Conservation (phyloP, 2,888 invertebrate genomes). For the Drosophila siamana region DNA sequence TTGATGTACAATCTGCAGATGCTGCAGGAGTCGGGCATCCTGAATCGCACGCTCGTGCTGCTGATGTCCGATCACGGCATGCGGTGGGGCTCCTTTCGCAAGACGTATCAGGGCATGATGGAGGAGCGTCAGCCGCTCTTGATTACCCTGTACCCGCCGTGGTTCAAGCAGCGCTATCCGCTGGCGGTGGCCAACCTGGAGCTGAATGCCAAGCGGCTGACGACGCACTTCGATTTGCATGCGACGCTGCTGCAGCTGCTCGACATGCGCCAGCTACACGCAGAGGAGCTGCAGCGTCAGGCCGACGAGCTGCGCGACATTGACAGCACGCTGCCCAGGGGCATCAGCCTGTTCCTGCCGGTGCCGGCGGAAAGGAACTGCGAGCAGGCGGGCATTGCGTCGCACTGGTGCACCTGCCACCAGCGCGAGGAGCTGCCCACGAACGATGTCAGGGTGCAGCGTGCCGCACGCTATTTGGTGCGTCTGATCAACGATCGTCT, state of each 20-base stretch:
- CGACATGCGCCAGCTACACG: conserved; percentile 86
- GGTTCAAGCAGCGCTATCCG: conserved; percentile 89
- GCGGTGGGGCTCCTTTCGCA: conserved; percentile 92
- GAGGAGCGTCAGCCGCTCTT: conserved; percentile 95
- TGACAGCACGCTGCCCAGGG: conserved; percentile 86
- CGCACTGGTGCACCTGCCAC: conserved; percentile 96
- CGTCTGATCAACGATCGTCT: conserved; percentile 89
- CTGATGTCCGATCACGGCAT: conserved; percentile 96
- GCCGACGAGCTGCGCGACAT: conserved; percentile 63
- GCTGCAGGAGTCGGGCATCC: conserved; percentile 87
- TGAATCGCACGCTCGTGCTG: conserved; percentile 86
- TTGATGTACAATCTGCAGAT: conserved; percentile 67
- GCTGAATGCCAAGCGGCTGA: conserved; percentile 89
- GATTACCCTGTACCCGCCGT: conserved; percentile 90
- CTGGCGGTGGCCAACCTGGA: conserved; percentile 88
- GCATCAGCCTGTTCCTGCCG: conserved; percentile 91
- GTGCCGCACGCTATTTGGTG: conserved; percentile 88
- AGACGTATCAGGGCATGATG: conserved; percentile 93
- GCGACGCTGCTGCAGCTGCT: conserved; percentile 91
- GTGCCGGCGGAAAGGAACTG: conserved; percentile 91
- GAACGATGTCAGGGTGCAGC: conserved; percentile 86
- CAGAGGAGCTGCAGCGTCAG: conserved; percentile 84
- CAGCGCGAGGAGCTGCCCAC: conserved; percentile 87
- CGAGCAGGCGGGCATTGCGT: conserved; percentile 90
- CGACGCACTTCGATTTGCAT: conserved; percentile 94